phyloP scores from a whole-genome alignment of 2,888 invertebrate genomes.

The Ramazzottius varieornatus region DNA sequence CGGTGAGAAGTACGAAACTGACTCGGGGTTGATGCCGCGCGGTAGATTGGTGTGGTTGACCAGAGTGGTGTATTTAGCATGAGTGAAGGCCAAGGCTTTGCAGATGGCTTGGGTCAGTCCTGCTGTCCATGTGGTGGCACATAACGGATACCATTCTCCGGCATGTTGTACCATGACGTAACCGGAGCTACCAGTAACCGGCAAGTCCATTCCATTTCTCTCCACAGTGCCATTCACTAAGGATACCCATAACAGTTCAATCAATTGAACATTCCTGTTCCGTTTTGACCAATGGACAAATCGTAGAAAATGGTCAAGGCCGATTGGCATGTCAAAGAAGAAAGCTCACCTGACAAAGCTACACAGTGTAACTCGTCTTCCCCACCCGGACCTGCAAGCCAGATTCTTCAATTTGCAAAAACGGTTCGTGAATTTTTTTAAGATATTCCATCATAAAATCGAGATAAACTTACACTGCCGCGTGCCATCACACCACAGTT shows the following conservation, averaged over 20 bases:
- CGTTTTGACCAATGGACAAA: too few species aligned
- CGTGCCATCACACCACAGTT: slow-evolving; percentile 15
- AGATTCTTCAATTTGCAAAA: too few species aligned
- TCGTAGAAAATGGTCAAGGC: background rate
- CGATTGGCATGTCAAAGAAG: background rate
- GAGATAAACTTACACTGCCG: slow-evolving; percentile 15
- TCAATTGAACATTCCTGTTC: background rate
- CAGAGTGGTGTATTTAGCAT: background rate
- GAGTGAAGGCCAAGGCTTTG: background rate
- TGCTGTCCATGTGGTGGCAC: slow-evolving; percentile 1
- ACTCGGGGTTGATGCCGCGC: background rate
- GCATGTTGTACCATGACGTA: slow-evolving; percentile 3
- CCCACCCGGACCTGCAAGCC: too few species aligned
- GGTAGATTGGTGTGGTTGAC: background rate
- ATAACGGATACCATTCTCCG: background rate
- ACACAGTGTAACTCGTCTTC: background rate
- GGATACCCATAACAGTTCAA: background rate
- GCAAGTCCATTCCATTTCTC: background rate
- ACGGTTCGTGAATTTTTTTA: too few species aligned
- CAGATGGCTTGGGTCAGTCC: background rate
- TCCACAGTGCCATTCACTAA: background rate
- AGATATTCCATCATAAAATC: too few species aligned
- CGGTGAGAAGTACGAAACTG: background rate
- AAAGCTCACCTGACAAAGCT: background rate
- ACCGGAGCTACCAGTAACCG: background rate